Evolutionary conservation across 2,888 invertebrate species (phyloP).

Genomic region (Nineta flava): DNA sequence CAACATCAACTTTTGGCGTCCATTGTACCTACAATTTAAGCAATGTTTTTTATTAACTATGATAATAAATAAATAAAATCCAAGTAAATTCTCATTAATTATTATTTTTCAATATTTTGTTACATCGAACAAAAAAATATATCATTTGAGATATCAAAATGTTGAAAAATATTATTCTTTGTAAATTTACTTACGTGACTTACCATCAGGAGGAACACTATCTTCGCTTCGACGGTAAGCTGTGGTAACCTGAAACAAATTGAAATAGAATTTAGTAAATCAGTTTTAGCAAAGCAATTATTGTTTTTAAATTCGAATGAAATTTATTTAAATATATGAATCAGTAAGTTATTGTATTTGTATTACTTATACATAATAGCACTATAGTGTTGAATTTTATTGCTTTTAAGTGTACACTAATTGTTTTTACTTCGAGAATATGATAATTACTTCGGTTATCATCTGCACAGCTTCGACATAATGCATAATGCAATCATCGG

Average conservation of each 20-base stretch:
- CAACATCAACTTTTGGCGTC: no score
- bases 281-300: no score
- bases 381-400: no score
- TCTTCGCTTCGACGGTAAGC: conserved; percentile 24
- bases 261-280: conserved; percentile 3
- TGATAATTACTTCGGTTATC: no score
- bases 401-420: no score
- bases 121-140: background rate
- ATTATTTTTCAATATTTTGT: background rate
- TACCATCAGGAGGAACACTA: conserved; percentile 24
- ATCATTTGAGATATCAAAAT: background rate
- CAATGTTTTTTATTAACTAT: no score
- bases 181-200: conserved; percentile 13
- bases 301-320: background rate
- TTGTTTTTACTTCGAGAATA: no score
- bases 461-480: no score
- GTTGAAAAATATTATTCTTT: background rate
- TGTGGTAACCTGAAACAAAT: conserved; percentile 22
- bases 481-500: no score
- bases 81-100: no score
- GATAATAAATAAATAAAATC: no score
- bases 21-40: no score
- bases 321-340: background rate
- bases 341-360: background rate
- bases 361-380: background rate